Percentiles rank a stretch among this genome's conserved stretches.
phyloP scores from a whole-genome alignment of 2,113 vertebrate species.

The Corvus hawaiiensis region DNA sequence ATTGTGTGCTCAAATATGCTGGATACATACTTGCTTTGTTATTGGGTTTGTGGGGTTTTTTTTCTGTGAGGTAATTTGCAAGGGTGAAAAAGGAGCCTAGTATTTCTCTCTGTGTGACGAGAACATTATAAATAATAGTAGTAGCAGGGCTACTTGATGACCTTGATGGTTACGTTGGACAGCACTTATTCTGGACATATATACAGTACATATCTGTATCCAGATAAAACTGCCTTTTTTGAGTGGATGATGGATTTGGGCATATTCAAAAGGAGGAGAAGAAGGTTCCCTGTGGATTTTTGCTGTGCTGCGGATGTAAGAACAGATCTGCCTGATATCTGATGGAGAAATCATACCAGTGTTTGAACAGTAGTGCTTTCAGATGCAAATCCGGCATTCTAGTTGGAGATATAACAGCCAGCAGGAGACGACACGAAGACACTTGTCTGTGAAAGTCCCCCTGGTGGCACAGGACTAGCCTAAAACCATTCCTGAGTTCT shows the following conservation, averaged over 20 bases:
- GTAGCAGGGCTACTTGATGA: neutral
- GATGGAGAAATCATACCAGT: neutral
- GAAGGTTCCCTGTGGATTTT: neutral
- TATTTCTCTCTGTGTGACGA: neutral
- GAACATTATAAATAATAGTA: neutral
- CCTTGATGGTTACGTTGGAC: neutral
- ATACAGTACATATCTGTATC: neutral
- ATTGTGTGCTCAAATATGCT: neutral
- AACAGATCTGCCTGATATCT: neutral
- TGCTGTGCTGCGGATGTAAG: neutral
- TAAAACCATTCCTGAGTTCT: neutral
- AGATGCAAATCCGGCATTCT: neutral
- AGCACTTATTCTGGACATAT: neutral
- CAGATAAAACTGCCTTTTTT: neutral
- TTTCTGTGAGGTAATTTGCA: neutral
- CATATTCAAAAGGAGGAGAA: neutral
- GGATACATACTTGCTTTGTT: neutral
- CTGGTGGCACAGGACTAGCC: neutral
- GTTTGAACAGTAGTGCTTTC: rapidly evolving
- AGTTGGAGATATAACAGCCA: neutral
- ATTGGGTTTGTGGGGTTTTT: neutral
- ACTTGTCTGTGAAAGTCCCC: neutral
- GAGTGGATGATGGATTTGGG: neutral
- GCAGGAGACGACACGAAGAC: neutral
- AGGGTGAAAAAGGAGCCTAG: neutral